Percentiles rank a stretch among this genome's conserved stretches.
Conservation (phyloP, 2,113 vertebrate species). For the Electrona antarctica region DNA sequence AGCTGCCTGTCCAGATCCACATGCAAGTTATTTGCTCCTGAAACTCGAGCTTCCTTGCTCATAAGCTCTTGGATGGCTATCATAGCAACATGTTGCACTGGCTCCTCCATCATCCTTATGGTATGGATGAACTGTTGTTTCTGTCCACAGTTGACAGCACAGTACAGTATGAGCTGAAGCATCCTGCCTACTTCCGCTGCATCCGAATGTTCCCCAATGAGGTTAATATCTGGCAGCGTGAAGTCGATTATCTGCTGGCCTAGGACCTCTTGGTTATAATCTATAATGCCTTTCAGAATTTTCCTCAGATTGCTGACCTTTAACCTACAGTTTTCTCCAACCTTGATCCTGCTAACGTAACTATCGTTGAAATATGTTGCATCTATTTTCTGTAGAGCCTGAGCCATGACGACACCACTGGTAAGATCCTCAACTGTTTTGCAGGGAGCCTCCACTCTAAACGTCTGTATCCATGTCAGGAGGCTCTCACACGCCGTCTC, state of each 20-base stretch:
- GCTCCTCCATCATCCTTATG: constrained; percentile 95
- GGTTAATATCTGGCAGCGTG: constrained; percentile 86
- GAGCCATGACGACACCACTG: constrained; percentile 89
- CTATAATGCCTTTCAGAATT: constrained; percentile 89
- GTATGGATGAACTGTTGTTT: constrained; percentile 93
- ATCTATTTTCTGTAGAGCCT: constrained; percentile 91
- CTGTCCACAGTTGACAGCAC: constrained; percentile 90
- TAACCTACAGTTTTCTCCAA: constrained; percentile 90
- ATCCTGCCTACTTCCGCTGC: constrained; percentile 87
- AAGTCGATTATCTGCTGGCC: constrained; percentile 92
- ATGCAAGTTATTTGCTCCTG: no score
- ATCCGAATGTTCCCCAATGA: constrained; percentile 87
- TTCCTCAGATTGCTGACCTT: constrained; percentile 94
- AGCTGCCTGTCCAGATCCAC: no score
- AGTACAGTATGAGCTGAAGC: constrained; percentile 90
- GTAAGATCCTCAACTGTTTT: constrained; percentile 87
- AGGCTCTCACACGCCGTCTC: no score
- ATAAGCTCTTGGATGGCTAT: constrained; percentile 87
- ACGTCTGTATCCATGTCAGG: constrained; percentile 81
- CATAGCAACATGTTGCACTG: constrained; percentile 91
- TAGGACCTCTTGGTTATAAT: constrained; percentile 91
- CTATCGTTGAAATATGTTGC: constrained; percentile 86
- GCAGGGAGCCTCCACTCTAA: constrained; percentile 87
- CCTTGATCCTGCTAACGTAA: constrained; percentile 90
- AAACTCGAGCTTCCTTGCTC: no score